Percentiles rank a stretch among this genome's conserved stretches.
These are phyloP conservation scores for Salvelinus sp. DNA, from an alignment of 2,113 vertebrate genomes.

Conservation along the genomic window DNA sequence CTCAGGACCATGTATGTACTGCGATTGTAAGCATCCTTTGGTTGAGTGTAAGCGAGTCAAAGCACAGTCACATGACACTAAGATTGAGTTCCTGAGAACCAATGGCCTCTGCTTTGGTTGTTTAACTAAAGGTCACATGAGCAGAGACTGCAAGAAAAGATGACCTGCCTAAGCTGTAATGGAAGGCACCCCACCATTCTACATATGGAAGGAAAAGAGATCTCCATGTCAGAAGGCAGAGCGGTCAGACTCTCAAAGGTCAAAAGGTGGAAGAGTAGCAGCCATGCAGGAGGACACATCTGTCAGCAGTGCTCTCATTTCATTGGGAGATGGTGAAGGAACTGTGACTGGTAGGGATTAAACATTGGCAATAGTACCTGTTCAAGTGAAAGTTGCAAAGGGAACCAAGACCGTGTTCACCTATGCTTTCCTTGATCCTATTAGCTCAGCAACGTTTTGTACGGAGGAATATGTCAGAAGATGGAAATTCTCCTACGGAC, in stretches of 20 bases:
- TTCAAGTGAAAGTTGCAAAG: neutral
- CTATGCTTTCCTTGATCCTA: constrained; percentile 18
- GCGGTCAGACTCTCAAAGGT: neutral
- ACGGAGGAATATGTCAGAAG: neutral
- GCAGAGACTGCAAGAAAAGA: neutral
- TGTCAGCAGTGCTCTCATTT: constrained; percentile 6
- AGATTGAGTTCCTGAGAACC: constrained; percentile 2
- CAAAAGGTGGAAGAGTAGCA: too few relatives aligned
- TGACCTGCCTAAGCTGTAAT: neutral
- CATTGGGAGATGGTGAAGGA: neutral
- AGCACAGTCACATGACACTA: neutral
- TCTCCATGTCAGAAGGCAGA: neutral
- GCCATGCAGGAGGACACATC: neutral
- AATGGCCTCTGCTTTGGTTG: constrained; percentile 16
- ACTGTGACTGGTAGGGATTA: constrained; percentile 6
- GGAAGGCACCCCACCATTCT: constrained; percentile 4
- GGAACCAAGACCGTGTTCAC: neutral
- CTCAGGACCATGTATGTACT: neutral
- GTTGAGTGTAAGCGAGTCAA: neutral
- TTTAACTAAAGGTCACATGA: constrained; percentile 1
- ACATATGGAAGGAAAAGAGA: neutral
- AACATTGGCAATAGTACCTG: constrained; percentile 11
- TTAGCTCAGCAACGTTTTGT: neutral
- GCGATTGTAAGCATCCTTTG: constrained; percentile 1
- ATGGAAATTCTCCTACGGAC: neutral